Evolutionary conservation across 2,113 vertebrate genomes (phyloP).

Genomic region (Brachyhypopomus gauderio): DNA sequence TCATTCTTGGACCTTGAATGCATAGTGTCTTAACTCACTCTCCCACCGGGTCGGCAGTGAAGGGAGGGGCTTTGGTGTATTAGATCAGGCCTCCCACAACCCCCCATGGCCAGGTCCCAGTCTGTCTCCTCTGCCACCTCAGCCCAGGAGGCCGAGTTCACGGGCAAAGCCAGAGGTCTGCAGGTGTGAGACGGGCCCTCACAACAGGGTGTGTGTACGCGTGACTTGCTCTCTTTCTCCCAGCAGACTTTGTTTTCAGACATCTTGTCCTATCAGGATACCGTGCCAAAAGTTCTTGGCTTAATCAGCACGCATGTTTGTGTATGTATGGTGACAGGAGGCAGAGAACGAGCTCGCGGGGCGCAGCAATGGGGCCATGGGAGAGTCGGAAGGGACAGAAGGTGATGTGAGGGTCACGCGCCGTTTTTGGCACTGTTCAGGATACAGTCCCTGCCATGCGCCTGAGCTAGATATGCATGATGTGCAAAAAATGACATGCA

Average conservation of each 20-base stretch:
- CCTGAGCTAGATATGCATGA: not conserved
- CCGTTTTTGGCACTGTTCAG: not conserved
- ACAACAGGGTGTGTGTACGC: not conserved
- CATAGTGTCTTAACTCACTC: not conserved
- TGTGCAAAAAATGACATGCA: not conserved
- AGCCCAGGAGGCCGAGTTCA: conserved; percentile 8
- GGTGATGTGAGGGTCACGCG: not conserved
- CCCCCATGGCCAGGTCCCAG: not conserved
- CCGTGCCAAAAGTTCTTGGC: not conserved
- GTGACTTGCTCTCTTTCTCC: conserved; percentile 19
- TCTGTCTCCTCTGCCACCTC: conserved; percentile 7
- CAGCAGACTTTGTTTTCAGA: conserved; percentile 16
- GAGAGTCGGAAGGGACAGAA: not conserved
- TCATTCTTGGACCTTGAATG: not conserved
- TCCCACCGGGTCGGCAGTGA: conserved; percentile 2
- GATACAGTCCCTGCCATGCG: not conserved
- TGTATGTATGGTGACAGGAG: conserved; percentile 4
- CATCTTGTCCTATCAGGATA: conserved; percentile 4
- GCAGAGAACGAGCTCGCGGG: not conserved
- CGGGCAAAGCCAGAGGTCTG: conserved; percentile 11
- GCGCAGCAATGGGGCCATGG: not conserved
- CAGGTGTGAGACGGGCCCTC: conserved; percentile 37
- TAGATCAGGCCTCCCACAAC: not conserved
- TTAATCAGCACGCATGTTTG: conserved; percentile 13
- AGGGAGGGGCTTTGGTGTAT: not conserved